These are phyloP conservation scores for Drosophila subsilvestris DNA, from an alignment of 2,888 invertebrate genomes.

Conservation along the genomic window DNA sequence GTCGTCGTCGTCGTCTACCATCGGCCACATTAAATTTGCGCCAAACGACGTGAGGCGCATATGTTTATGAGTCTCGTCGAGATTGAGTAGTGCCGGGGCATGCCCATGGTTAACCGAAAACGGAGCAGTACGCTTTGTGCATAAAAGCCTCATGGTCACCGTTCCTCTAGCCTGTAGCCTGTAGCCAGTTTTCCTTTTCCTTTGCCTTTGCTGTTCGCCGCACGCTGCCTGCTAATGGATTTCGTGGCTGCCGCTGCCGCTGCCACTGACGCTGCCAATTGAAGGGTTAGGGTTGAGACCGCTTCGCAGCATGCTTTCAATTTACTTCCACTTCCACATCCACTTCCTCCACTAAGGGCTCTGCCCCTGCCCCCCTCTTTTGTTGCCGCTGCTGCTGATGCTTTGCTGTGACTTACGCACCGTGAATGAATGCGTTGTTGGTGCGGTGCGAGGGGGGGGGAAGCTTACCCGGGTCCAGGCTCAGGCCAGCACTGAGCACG, in stretches of 20 bases:
- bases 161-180: constrained; percentile 9
- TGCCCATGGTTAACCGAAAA: constrained; percentile 82
- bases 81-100: constrained; percentile 65
- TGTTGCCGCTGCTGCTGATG: constrained; percentile 32
- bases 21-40: constrained; percentile 82
- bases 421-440: constrained; percentile 74
- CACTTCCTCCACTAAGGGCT: constrained; percentile 38
- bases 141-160: constrained; percentile 75
- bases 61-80: constrained; percentile 82
- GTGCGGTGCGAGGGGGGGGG: constrained; percentile 4
- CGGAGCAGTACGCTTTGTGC: constrained; percentile 75
- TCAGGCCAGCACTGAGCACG: not conserved
- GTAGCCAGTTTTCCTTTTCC: constrained; percentile 38
- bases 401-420: constrained; percentile 76
- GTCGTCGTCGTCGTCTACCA: constrained; percentile 44
- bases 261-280: constrained; percentile 30
- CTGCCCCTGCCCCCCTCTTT: constrained; percentile 53
- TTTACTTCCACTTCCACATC: constrained; percentile 68
- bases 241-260: constrained; percentile 60
- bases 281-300: constrained; percentile 72
- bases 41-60: constrained; percentile 83
- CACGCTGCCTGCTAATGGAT: constrained; percentile 78
- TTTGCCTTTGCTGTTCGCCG: constrained; percentile 43
- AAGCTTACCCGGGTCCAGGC: constrained; percentile 14
- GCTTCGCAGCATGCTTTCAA: constrained; percentile 76